phyloP scores from a whole-genome alignment of 2,797 vertebrate genomes.

The Malurus leucopterus region DNA sequence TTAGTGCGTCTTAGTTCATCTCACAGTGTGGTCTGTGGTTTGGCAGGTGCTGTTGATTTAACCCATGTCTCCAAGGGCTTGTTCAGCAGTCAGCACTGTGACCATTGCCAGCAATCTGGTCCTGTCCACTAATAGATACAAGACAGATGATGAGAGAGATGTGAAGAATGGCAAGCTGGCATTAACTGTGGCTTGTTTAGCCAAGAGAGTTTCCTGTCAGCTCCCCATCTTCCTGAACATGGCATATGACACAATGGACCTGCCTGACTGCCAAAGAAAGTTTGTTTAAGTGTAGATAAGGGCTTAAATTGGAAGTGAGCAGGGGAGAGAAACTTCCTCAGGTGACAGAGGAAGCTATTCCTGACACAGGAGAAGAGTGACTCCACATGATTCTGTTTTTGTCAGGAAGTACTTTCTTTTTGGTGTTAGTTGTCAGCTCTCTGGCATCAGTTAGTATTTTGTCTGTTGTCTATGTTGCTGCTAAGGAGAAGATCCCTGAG shows the following conservation, averaged over 20 bases:
- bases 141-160: background rate
- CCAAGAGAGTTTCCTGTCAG: background rate
- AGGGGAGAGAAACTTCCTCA: background rate
- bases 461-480: background rate
- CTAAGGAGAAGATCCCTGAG: background rate
- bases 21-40: background rate
- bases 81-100: background rate
- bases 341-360: background rate
- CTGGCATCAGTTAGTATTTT: background rate
- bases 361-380: background rate
- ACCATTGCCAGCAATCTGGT: background rate
- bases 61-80: background rate
- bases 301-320: background rate
- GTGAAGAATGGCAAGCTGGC: background rate
- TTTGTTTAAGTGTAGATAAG: background rate
- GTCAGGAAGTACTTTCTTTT: background rate
- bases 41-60: background rate
- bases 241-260: background rate
- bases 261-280: background rate
- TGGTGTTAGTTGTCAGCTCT: background rate
- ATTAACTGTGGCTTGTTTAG: background rate
- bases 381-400: background rate
- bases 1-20: background rate
- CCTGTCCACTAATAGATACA: background rate
- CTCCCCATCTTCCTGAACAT: background rate